Evolutionary conservation across 2,113 vertebrate species (phyloP).

Genomic region (Mobula hypostoma): DNA sequence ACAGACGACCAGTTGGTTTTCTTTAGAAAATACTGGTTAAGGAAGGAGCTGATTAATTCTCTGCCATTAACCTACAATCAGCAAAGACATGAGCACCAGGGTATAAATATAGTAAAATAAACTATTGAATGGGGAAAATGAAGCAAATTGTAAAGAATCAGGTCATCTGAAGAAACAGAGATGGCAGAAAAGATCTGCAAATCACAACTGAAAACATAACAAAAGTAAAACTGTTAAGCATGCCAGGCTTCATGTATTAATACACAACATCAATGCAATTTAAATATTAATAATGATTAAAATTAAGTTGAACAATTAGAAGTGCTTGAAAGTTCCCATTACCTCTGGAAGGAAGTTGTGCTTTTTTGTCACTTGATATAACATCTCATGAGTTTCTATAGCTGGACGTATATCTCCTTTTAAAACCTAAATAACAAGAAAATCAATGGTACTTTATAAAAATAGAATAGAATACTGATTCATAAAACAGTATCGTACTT

Average conservation of each 20-base stretch:
- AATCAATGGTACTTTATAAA: background rate
- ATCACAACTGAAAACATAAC: background rate
- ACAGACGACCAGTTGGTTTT: background rate
- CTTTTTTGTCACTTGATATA: conserved; percentile 98
- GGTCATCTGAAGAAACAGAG: background rate
- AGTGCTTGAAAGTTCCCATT: conserved; percentile 39
- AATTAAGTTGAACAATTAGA: background rate
- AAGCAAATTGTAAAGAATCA: background rate
- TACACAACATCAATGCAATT: background rate
- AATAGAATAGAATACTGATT: background rate
- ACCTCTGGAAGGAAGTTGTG: conserved; percentile 99
- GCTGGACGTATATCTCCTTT: conserved; percentile 96
- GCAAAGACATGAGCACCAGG: background rate
- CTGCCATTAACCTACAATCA: background rate
- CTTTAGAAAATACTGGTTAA: background rate
- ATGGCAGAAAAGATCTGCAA: background rate
- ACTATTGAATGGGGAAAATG: background rate
- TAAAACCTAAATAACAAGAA: conserved; percentile 68
- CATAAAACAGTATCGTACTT: background rate
- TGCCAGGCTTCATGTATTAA: background rate
- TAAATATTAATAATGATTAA: background rate
- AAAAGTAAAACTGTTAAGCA: background rate
- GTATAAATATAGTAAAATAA: background rate
- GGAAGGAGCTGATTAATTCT: background rate
- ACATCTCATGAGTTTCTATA: conserved; percentile 98